Conservation (phyloP, 2,888 invertebrate genomes). For the Dioctria linearis region DNA sequence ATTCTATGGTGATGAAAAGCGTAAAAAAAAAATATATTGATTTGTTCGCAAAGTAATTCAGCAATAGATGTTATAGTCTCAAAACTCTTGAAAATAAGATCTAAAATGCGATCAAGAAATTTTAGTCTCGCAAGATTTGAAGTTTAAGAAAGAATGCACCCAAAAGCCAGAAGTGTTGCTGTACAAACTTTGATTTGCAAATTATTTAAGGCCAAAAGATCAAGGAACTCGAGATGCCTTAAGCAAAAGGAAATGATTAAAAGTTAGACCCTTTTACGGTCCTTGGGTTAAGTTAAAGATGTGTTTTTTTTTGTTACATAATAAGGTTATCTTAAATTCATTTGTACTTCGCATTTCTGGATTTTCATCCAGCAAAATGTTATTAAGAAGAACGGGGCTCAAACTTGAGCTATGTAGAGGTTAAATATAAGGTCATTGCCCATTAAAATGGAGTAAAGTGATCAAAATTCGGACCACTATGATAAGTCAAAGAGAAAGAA, state of each 20-base stretch:
- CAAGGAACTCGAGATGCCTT: constrained; percentile 59
- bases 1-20: constrained; percentile 73
- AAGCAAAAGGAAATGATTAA: constrained; percentile 43
- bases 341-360: too few species aligned
- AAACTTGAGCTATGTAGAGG: too few species aligned
- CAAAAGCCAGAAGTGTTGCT: constrained; percentile 73
- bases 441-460: too few species aligned
- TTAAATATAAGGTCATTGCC: too few species aligned
- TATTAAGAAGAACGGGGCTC: too few species aligned
- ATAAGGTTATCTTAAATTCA: too few species aligned
- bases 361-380: too few species aligned
- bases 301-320: too few species aligned
- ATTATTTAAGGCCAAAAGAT: constrained; percentile 61
- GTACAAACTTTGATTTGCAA: constrained; percentile 73
- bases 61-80: constrained; percentile 86
- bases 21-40: constrained; percentile 73
- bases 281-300: background rate
- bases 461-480: too few species aligned
- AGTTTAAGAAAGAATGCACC: constrained; percentile 75
- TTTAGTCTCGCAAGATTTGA: constrained; percentile 80
- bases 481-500: too few species aligned
- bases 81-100: constrained; percentile 75
- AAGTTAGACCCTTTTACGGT: background rate
- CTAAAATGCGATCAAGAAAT: constrained; percentile 71
- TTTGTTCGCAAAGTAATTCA: constrained; percentile 88